A percentile compares a stretch with the other conserved stretches of the same genome.
These are phyloP conservation scores for Harpagifer antarcticus DNA, from an alignment of 2,797 vertebrate species.

Conservation along the genomic window DNA sequence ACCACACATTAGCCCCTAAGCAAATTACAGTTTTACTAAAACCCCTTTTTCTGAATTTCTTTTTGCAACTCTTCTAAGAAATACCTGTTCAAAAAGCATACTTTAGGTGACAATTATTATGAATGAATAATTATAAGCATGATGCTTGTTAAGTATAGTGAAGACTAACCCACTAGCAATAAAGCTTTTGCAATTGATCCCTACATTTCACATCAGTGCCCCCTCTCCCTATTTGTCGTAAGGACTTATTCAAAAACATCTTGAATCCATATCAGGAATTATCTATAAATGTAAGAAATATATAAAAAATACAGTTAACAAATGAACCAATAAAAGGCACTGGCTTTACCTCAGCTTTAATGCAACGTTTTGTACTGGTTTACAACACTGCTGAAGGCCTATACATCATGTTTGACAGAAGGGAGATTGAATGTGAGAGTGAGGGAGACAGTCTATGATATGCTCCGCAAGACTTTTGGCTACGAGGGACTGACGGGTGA, in stretches of 20 bases:
- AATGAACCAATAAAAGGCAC: neutral
- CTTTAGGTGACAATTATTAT: neutral
- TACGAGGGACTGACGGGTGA: conserved; percentile 70
- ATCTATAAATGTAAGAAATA: neutral
- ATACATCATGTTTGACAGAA: conserved; percentile 27
- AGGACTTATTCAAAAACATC: neutral
- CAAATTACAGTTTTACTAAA: conserved; percentile 1
- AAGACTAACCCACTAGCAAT: neutral
- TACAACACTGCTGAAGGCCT: conserved; percentile 28
- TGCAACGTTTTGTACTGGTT: conserved; percentile 25
- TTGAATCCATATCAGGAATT: neutral
- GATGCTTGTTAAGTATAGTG: neutral
- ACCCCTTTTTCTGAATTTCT: neutral
- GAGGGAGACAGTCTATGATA: conserved; percentile 23
- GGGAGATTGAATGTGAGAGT: conserved; percentile 15
- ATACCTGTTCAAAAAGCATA: neutral
- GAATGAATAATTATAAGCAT: neutral
- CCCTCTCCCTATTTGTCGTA: neutral
- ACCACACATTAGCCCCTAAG: neutral
- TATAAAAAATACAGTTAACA: neutral
- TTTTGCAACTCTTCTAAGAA: neutral
- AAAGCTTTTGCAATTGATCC: neutral
- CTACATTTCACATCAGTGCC: neutral
- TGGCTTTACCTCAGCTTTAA: conserved; percentile 29
- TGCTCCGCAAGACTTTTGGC: conserved; percentile 40